These are phyloP conservation scores for Apostichopus leukothele DNA, from an alignment of 53 echinoderm and acorn worm genomes.

Conservation along the genomic window DNA sequence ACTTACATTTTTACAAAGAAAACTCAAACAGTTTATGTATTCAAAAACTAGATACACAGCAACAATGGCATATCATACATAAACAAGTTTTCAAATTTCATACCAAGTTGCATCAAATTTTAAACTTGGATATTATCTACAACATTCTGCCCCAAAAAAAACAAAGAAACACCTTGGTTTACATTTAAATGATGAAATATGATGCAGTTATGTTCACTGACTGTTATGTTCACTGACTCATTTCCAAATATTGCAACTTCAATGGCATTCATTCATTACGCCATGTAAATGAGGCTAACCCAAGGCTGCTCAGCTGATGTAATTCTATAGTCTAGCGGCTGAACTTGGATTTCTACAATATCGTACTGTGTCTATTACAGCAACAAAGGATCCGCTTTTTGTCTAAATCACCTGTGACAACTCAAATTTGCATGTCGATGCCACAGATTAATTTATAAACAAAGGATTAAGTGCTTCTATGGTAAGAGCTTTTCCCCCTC, in stretches of 20 bases:
- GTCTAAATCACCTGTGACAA: not conserved
- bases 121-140: too few species aligned
- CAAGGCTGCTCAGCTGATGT: not conserved
- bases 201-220: not conserved
- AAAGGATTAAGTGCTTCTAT: constrained; percentile 10
- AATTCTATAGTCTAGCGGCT: not conserved
- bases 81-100: too few species aligned
- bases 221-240: not conserved
- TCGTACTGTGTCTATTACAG: not conserved
- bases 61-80: too few species aligned
- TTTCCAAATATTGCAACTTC: not conserved
- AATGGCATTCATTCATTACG: not conserved
- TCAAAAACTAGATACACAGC: too few species aligned
- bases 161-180: too few species aligned
- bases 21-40: too few species aligned
- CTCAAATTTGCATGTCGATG: not conserved
- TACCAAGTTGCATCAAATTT: too few species aligned
- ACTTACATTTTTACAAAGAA: too few species aligned
- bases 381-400: not conserved
- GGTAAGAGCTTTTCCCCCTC: not conserved
- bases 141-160: too few species aligned
- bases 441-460: constrained; percentile 6
- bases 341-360: not conserved
- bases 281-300: constrained; percentile 7
- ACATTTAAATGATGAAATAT: too few species aligned